phyloP scores from a whole-genome alignment of 1,140 invertebrate species.

The Zophobas morio region DNA sequence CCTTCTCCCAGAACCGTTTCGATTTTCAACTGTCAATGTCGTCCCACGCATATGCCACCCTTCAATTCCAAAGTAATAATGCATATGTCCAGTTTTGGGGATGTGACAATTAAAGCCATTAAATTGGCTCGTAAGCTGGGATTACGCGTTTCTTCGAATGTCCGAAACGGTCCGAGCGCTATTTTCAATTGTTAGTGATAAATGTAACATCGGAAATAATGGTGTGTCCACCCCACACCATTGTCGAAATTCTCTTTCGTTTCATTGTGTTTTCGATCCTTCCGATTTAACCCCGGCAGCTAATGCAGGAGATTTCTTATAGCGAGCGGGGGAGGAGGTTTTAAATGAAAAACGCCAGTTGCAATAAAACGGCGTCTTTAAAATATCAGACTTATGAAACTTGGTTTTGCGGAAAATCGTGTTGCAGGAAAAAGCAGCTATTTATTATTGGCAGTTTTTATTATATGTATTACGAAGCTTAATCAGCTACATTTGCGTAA shows the following conservation, averaged over 20 bases:
- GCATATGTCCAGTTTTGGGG: slow-evolving; percentile 50
- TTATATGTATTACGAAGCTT: too few species aligned
- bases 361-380: too few species aligned
- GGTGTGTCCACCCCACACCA: slow-evolving; percentile 53
- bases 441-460: too few species aligned
- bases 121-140: slow-evolving; percentile 60
- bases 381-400: background rate
- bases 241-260: slow-evolving; percentile 48
- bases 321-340: slow-evolving; percentile 2
- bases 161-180: slow-evolving; percentile 47
- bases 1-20: background rate
- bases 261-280: slow-evolving; percentile 48
- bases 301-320: slow-evolving; percentile 21
- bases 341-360: background rate
- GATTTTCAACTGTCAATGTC: slow-evolving; percentile 28
- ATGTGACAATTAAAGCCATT: slow-evolving; percentile 60
- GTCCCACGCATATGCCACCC: slow-evolving; percentile 55
- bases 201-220: slow-evolving; percentile 53
- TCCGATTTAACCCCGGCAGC: slow-evolving; percentile 44
- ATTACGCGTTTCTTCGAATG: slow-evolving; percentile 60
- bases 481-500: too few species aligned
- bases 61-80: slow-evolving; percentile 45
- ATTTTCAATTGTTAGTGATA: slow-evolving; percentile 56
- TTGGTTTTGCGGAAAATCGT: background rate
- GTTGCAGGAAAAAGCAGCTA: too few species aligned